Conservation (phyloP, 2,888 invertebrate species). For the Oligia latruncula region DNA sequence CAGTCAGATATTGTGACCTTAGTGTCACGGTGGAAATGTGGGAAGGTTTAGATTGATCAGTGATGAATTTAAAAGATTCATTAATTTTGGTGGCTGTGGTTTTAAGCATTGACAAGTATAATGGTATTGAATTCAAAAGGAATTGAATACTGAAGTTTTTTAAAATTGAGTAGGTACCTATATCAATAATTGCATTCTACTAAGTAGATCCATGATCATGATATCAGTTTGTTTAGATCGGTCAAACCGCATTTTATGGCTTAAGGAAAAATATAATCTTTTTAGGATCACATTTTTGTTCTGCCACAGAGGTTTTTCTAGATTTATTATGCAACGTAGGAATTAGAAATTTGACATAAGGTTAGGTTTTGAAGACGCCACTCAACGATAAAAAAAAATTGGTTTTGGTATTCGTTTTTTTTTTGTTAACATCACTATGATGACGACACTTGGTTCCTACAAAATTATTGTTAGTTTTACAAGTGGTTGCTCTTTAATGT, state of each 20-base stretch:
- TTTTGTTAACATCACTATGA: background rate
- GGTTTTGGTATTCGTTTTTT: background rate
- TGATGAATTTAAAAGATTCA: slow-evolving; percentile 39
- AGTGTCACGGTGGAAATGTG: slow-evolving; percentile 66
- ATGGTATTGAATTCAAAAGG: background rate
- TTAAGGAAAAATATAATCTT: background rate
- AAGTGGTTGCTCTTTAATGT: background rate
- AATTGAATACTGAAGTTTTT: background rate
- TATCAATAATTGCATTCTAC: background rate
- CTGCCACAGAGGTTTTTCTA: background rate
- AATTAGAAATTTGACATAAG: background rate
- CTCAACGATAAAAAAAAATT: too few species aligned
- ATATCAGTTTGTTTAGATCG: background rate
- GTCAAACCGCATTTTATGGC: background rate
- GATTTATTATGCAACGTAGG: background rate
- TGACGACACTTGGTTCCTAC: background rate
- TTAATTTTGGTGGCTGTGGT: slow-evolving; percentile 24
- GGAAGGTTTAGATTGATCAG: slow-evolving; percentile 41
- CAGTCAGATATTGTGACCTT: slow-evolving; percentile 80
- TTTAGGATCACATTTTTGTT: background rate
- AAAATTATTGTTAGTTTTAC: background rate
- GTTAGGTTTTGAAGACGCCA: background rate
- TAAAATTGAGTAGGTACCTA: background rate
- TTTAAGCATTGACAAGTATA: background rate
- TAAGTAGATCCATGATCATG: background rate